A percentile compares a stretch with the other conserved stretches of the same genome.
Evolutionary conservation across 2,888 invertebrate species (phyloP).

Genomic region (Pristionchus exspectatus): DNA sequence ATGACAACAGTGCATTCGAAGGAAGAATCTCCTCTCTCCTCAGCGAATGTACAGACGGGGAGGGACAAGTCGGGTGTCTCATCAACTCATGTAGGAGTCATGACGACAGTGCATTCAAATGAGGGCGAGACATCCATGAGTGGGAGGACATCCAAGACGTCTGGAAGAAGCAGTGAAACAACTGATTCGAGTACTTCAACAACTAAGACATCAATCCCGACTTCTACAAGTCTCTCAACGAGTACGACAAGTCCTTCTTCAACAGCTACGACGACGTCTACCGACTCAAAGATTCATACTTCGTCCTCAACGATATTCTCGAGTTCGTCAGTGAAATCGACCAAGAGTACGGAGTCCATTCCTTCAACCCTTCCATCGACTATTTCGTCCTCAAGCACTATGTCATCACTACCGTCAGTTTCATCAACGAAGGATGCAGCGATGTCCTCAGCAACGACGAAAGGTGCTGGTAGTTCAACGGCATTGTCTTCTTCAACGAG

Average conservation of each 20-base stretch:
- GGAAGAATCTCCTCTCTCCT: not conserved
- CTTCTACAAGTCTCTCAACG: not conserved
- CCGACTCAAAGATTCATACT: too few species aligned
- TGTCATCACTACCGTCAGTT: too few species aligned
- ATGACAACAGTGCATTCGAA: not conserved
- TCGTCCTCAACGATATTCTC: too few species aligned
- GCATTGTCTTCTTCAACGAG: not conserved
- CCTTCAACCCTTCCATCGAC: too few species aligned
- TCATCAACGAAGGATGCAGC: too few species aligned
- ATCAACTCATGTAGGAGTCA: not conserved
- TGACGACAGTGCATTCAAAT: not conserved
- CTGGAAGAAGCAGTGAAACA: not conserved
- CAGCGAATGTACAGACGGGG: not conserved
- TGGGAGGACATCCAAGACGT: not conserved
- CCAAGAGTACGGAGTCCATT: too few species aligned
- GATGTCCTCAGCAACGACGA: not conserved
- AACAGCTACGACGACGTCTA: not conserved
- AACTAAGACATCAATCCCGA: not conserved
- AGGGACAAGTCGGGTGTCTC: too few species aligned
- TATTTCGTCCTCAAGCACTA: too few species aligned
- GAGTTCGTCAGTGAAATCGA: too few species aligned
- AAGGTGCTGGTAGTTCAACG: too few species aligned
- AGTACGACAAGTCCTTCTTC: not conserved
- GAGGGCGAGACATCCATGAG: not conserved
- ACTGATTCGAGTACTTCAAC: not conserved